A percentile compares a stretch with the other conserved stretches of the same genome.
phyloP scores from a whole-genome alignment of 1,140 invertebrate genomes.

The Triops longicaudatus region DNA sequence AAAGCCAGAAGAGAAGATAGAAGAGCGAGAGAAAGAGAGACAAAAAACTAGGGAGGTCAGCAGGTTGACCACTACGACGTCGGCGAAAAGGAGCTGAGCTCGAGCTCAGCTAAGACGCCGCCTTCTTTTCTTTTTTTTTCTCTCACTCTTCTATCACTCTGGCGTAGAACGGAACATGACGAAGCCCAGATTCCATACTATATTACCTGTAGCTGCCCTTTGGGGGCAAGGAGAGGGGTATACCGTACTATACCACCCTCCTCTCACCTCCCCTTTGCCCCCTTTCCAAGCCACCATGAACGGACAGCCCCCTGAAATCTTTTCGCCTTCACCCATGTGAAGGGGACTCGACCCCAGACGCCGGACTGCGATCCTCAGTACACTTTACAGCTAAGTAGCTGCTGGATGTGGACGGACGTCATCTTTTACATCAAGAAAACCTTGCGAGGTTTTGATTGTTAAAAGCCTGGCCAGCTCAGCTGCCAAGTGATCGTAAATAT shows the following conservation, averaged over 20 bases:
- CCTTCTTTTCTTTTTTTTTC: not conserved
- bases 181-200: slow-evolving; percentile 3
- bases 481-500: too few relatives aligned
- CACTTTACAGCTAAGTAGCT: not conserved
- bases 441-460: not conserved
- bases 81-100: not conserved
- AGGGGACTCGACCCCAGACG: not conserved
- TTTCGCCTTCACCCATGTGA: not conserved
- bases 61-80: slow-evolving; percentile 10
- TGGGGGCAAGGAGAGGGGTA: not conserved
- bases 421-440: not conserved
- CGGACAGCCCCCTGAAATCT: not conserved
- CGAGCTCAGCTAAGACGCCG: not conserved
- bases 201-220: not conserved
- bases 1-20: too few relatives aligned
- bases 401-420: not conserved
- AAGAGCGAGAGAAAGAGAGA: too few relatives aligned
- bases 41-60: not conserved
- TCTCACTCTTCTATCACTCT: not conserved
- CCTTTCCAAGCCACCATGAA: too few relatives aligned
- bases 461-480: not conserved
- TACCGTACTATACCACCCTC: too few relatives aligned
- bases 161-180: not conserved
- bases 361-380: not conserved
- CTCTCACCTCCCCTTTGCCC: too few relatives aligned